Conservation (phyloP, 1,140 invertebrate genomes). For the Heliconius nattereri region DNA sequence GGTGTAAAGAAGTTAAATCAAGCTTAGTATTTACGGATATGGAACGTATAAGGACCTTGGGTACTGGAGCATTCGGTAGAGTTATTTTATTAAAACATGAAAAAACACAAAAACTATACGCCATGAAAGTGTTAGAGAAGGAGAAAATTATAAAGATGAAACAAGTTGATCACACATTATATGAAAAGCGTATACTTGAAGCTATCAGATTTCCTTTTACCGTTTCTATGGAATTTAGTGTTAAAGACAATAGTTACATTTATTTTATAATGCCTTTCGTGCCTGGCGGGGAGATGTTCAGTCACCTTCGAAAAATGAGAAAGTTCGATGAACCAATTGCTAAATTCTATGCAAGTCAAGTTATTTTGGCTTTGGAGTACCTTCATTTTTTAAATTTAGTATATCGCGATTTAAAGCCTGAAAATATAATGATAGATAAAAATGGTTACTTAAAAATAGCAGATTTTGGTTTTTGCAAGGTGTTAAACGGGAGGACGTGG, state of each 20-base stretch:
- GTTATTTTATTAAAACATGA: slow-evolving; percentile 91
- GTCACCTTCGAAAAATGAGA: slow-evolving; percentile 85
- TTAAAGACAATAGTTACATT: slow-evolving; percentile 93
- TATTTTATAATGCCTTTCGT: slow-evolving; percentile 93
- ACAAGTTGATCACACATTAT: slow-evolving; percentile 92
- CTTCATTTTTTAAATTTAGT: slow-evolving; percentile 94
- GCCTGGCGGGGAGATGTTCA: slow-evolving; percentile 92
- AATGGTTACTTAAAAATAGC: slow-evolving; percentile 92
- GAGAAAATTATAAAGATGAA: slow-evolving; percentile 91
- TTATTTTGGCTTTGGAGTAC: slow-evolving; percentile 95
- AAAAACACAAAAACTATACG: slow-evolving; percentile 85
- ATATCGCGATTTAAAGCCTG: slow-evolving; percentile 97
- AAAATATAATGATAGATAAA: slow-evolving; percentile 96
- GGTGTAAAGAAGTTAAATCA: slow-evolving; percentile 56
- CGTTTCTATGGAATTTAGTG: slow-evolving; percentile 90
- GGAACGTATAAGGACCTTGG: slow-evolving; percentile 83
- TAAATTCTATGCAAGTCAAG: slow-evolving; percentile 96
- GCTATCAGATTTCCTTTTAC: slow-evolving; percentile 92
- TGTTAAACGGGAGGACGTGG: slow-evolving; percentile 93
- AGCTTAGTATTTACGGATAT: slow-evolving; percentile 58
- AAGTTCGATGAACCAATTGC: slow-evolving; percentile 91
- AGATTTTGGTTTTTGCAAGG: slow-evolving; percentile 97
- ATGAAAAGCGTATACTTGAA: slow-evolving; percentile 93
- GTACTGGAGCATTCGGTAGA: slow-evolving; percentile 94
- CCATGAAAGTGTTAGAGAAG: slow-evolving; percentile 96